Evolutionary conservation across 2,888 invertebrate species (phyloP), one percentile per base, ranked within the genome.

Genomic region (Malthinus flaveolus): DNA sequence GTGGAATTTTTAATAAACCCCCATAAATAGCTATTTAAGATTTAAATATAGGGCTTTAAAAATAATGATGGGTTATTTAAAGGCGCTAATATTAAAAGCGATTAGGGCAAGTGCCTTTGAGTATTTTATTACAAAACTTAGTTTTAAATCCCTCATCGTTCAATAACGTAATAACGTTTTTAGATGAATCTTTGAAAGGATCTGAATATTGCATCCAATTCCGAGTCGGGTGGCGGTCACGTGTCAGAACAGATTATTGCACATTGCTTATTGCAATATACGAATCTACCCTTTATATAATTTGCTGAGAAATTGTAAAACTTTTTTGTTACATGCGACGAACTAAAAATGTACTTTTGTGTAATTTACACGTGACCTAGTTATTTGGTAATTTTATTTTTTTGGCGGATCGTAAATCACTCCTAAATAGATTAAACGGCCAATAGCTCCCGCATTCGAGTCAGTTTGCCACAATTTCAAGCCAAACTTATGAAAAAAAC

Each of bases 211-310:
- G 56, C 56, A 36, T 31, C 10, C 42, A 32, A 52, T 56, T 59
- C 53, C 50, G 45, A 13, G 59, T 23, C 66, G 56, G 63, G 64
- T 64, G 66, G 23, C 59, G 15, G 59, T 36, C 65, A 62, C 66
- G 66, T 65, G 66, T 34, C 52, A 13, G 11, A 32, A 49, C 56
- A 63, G 66, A 67, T 67, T 67, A 67, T 67, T 67, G 58, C 66
- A 66, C 66, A 63, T 67, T 63, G 62, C 65, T 44, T 55, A 55
- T 51, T 12, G 52, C 52, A 56, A 56, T 59, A 59, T 55, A 15
- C 39, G 36, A 50, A 11, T 33, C 46, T 32, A 55, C 59, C 59
- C 59, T 59, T 59, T 54, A 45, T 8, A 35, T 39, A 11, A 32
- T 53, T 58, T 58, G 45, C 58, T 49, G 49, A 13, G 53, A 46